Percentiles rank a stretch among this genome's conserved stretches.
phyloP scores from a whole-genome alignment of 2,113 vertebrate genomes.

The western clawed frog (Xenopus tropicalis) region UCB_Xtro_10.0 CM004443.2:70123501-70124000 shows the following conservation, averaged over 20 bases:
- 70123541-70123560: too few relatives aligned
- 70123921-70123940: too few relatives aligned
- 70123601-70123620: constrained; percentile 39
- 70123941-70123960: too few relatives aligned
- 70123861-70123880: too few relatives aligned
- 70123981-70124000: too few relatives aligned
- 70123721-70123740: constrained; percentile 15
- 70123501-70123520: too few relatives aligned
- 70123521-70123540: too few relatives aligned
- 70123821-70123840: background rate
- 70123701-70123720: constrained; percentile 30
- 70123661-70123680: constrained; percentile 44
- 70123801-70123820: constrained; percentile 11
- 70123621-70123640: constrained; percentile 25
- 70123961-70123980: too few relatives aligned
- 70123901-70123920: too few relatives aligned
- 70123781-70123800: constrained; percentile 11
- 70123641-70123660: constrained; percentile 13
- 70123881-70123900: too few relatives aligned
- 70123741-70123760: constrained; percentile 31
- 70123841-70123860: too few relatives aligned
- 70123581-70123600: constrained; percentile 17
- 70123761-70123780: constrained; percentile 23
- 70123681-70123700: constrained; percentile 40
- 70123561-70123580: constrained; percentile 6